These are phyloP conservation scores for Notocelia uddmanniana DNA, from an alignment of 2,888 invertebrate species.

Conservation along the genomic window DNA sequence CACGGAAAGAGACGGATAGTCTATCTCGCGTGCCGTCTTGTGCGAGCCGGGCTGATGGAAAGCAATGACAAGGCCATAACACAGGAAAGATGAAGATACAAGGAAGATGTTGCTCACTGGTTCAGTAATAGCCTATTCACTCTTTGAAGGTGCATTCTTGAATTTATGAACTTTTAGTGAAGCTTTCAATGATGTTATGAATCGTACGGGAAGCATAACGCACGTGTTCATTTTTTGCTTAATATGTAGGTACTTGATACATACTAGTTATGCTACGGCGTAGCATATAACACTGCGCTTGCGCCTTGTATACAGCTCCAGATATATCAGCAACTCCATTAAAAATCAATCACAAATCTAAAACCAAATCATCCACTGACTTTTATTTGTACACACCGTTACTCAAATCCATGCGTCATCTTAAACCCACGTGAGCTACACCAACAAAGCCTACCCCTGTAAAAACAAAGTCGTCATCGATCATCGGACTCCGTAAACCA, in stretches of 20 bases:
- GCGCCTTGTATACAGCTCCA: neutral
- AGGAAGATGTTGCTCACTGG: too few relatives aligned
- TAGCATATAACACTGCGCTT: neutral
- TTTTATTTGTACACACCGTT: slow-evolving; percentile 44
- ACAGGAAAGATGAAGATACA: too few relatives aligned
- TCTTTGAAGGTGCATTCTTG: neutral
- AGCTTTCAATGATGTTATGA: neutral
- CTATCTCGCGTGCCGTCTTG: too few relatives aligned
- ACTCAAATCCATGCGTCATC: slow-evolving; percentile 47
- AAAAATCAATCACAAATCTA: slow-evolving; percentile 4
- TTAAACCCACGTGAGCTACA: slow-evolving; percentile 57
- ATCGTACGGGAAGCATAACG: neutral
- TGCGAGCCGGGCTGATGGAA: too few relatives aligned
- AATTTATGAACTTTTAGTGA: neutral
- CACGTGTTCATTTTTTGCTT: too few relatives aligned
- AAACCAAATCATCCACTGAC: slow-evolving; percentile 17
- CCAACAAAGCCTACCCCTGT: slow-evolving; percentile 74
- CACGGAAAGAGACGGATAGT: too few relatives aligned
- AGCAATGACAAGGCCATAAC: too few relatives aligned
- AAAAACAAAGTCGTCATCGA: slow-evolving; percentile 80
- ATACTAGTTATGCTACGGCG: neutral
- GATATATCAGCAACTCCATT: neutral
- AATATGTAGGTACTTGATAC: neutral
- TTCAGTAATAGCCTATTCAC: too few relatives aligned
- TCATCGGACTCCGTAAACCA: slow-evolving; percentile 76